These are phyloP conservation scores for Hippoglossus hippoglossus DNA, from an alignment of 2,797 vertebrate species.

Conservation along the genomic window DNA sequence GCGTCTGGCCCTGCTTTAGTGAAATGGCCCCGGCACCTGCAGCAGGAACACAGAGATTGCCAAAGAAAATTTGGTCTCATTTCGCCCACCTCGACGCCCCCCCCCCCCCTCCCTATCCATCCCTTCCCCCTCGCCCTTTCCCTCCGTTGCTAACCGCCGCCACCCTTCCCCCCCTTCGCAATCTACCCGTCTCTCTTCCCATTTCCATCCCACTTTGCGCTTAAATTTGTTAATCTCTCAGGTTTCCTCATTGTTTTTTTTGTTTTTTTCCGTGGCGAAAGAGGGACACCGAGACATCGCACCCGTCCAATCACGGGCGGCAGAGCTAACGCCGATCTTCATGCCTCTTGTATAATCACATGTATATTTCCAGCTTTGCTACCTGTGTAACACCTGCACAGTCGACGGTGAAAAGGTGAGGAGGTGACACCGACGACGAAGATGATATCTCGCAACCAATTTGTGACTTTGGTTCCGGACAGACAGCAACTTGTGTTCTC, in stretches of 20 bases:
- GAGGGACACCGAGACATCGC: conserved; percentile 1
- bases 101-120: conserved; percentile 48
- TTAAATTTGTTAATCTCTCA: conserved; percentile 64
- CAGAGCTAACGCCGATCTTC: conserved; percentile 65
- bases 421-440: conserved; percentile 57
- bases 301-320: background rate
- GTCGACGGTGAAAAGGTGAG: conserved; percentile 16
- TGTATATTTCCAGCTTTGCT: conserved; percentile 43
- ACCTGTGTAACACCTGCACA: conserved; percentile 69
- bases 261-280: background rate
- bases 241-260: conserved; percentile 33
- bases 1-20: conserved; percentile 99
- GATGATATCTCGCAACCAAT: conserved; percentile 59
- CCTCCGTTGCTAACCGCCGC: conserved; percentile 5
- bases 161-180: conserved; percentile 48
- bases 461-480: conserved; percentile 72
- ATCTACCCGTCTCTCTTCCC: conserved; percentile 54
- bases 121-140: conserved; percentile 43
- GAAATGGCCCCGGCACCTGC: conserved; percentile 99
- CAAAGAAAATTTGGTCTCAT: conserved; percentile 99
- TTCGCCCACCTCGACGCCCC: conserved; percentile 86
- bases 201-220: conserved; percentile 59
- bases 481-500: conserved; percentile 77
- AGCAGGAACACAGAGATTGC: conserved; percentile 99
- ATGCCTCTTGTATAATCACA: conserved; percentile 46